Percentiles rank a stretch among this genome's conserved stretches.
Evolutionary conservation across 2,797 vertebrate genomes (phyloP).

Genomic region (Tokudaia tokunoshimensis): DNA sequence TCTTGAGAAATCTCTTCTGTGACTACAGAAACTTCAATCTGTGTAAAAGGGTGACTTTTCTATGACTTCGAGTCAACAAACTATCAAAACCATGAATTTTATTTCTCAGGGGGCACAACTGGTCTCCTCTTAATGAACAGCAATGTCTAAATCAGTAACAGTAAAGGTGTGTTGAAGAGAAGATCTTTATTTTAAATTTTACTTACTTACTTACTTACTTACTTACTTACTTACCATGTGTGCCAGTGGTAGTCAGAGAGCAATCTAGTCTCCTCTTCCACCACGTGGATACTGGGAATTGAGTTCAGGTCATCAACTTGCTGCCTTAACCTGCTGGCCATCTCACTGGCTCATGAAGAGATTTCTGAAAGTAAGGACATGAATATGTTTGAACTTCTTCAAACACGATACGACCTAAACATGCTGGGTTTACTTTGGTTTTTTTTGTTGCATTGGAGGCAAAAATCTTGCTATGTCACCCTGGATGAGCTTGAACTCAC

Average conservation of each 20-base stretch:
- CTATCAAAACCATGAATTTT: constrained; percentile 15
- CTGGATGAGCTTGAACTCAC: background rate
- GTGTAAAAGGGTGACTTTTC: background rate
- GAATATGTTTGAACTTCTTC: background rate
- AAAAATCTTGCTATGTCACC: background rate
- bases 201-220: background rate
- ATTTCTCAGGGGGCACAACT: background rate
- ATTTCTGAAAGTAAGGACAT: background rate
- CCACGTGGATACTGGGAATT: background rate
- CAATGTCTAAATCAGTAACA: background rate
- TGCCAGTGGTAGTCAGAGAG: background rate
- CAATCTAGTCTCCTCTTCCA: background rate
- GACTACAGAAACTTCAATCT: background rate
- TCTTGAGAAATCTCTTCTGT: background rate
- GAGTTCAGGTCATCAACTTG: background rate
- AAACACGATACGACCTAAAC: background rate
- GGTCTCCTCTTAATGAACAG: background rate
- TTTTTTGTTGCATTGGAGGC: background rate
- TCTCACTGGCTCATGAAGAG: background rate
- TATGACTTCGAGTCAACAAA: background rate
- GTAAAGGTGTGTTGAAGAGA: background rate
- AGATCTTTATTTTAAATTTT: too few relatives aligned
- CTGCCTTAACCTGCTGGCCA: background rate
- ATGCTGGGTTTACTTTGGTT: background rate
- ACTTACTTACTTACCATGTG: background rate